These are phyloP conservation scores for Xiphorhynchus elegans DNA, from an alignment of 2,113 vertebrate species.

Conservation along the genomic window DNA sequence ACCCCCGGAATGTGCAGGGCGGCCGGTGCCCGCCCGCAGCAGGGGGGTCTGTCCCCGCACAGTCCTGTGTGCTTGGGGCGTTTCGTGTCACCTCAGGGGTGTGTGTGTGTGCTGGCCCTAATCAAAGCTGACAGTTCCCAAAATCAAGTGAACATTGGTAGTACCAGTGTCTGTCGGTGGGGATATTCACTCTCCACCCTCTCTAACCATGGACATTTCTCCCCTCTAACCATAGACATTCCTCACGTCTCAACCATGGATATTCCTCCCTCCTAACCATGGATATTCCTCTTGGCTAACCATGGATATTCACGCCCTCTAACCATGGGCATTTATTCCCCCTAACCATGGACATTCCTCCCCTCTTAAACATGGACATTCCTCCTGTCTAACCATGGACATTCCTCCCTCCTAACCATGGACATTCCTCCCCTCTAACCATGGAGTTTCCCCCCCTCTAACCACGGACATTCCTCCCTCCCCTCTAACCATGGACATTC, in stretches of 20 bases:
- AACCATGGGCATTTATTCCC: no score
- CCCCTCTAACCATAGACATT: background rate
- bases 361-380: accelerated
- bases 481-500: no score
- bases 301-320: accelerated
- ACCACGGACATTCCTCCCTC: background rate
- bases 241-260: no score
- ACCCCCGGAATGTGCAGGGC: accelerated
- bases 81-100: background rate
- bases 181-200: accelerated
- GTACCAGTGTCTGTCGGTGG: accelerated
- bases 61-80: accelerated
- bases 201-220: background rate
- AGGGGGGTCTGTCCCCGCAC: accelerated
- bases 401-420: no score
- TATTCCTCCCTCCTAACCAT: background rate
- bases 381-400: no score
- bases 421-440: accelerated
- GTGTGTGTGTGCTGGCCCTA: no score
- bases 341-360: no score
- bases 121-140: accelerated
- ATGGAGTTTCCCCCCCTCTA: background rate
- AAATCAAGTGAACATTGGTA: no score
- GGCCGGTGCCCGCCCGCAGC: no score
- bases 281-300: background rate